Base-by-base conservation (phyloP, 1,140 invertebrate genomes). In the Aradophagus sp. region DNA sequence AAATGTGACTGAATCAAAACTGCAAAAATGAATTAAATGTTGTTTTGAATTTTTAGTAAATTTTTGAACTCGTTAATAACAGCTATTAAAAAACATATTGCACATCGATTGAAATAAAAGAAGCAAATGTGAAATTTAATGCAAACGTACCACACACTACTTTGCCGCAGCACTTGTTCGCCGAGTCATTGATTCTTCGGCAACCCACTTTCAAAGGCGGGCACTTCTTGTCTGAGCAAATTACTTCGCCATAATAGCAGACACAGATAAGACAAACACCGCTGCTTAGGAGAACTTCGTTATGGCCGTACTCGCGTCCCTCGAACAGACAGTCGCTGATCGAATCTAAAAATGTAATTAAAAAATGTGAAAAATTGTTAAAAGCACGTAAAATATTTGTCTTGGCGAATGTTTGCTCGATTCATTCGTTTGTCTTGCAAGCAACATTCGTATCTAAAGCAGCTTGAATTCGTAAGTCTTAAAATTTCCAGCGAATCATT, bases 211-310 rank as follows among this genome's bases (percentile, higher is more conserved):
- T 86, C 11, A 86, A 74, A 0, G 79, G 77, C 16, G 87, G 80
- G 75, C 88, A 89, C 66, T 86, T 86, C 29, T 85, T 81, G 52
- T 86, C 74, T 31, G 88, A 86, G 48, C 88, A 89, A 0, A 87
- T 74, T 34, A 89, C 79, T 62, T 87, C 79, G 1, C 88, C 88
- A 48, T 87, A 85, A 69, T 88, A 87, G 59, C 88, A 89, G 11
- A 87, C 81, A 71, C 88, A 89, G 13, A 86, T 77, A 50, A 85
- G 74, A 75, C 88, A 89, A 26, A 84, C 77, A 58, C 80, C 80
- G 15, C 73, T 73, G 23, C 78, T 80, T 12, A 87, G 85, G 6
- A 84, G 48, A 11, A 88, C 69, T 50, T 85, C 86, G 10, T 87
- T 87, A 61, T 89, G 86, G 5, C 66, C 74, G 52, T 87, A 86